Evolutionary conservation across 2,888 invertebrate genomes (phyloP).

Genomic region (Rhogogaster chlorosoma): DNA sequence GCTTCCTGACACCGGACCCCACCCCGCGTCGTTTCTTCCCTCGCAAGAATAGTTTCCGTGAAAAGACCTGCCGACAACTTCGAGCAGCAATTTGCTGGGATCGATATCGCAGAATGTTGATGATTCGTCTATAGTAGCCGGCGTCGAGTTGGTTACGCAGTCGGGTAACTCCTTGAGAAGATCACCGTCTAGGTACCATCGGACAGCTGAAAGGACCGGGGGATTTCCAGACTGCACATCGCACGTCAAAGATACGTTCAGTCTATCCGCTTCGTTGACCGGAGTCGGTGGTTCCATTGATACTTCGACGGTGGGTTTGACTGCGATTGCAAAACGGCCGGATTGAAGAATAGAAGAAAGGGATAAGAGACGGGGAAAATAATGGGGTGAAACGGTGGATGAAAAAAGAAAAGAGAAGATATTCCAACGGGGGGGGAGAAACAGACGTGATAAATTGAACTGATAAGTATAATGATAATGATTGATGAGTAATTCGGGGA

Average conservation of each 20-base stretch:
- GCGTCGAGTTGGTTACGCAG: constrained; percentile 81
- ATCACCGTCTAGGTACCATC: constrained; percentile 93
- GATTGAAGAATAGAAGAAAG: constrained; percentile 1
- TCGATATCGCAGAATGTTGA: constrained; percentile 89
- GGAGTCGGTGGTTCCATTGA: constrained; percentile 88
- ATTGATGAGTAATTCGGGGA: background rate
- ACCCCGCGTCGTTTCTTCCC: constrained; percentile 93
- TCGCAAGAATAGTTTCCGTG: constrained; percentile 97
- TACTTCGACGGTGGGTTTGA: constrained; percentile 88
- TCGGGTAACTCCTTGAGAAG: constrained; percentile 92
- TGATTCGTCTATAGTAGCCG: constrained; percentile 68
- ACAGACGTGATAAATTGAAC: background rate
- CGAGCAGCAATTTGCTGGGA: constrained; percentile 90
- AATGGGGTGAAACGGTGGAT: background rate
- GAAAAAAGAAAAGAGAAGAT: background rate
- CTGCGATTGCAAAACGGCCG: constrained; percentile 76
- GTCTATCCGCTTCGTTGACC: constrained; percentile 88
- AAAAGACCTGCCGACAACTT: constrained; percentile 92
- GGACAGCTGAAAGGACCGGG: constrained; percentile 84
- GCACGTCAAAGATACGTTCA: constrained; percentile 91
- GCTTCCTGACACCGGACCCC: constrained; percentile 89
- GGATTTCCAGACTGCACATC: constrained; percentile 91
- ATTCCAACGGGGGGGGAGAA: background rate
- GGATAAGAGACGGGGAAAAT: background rate
- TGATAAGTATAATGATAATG: constrained; percentile 16